Percentiles rank a stretch among this genome's conserved stretches.
Evolutionary conservation across 2,113 vertebrate species (phyloP).

Genomic region (Daubentonia madagascariensis): DNA sequence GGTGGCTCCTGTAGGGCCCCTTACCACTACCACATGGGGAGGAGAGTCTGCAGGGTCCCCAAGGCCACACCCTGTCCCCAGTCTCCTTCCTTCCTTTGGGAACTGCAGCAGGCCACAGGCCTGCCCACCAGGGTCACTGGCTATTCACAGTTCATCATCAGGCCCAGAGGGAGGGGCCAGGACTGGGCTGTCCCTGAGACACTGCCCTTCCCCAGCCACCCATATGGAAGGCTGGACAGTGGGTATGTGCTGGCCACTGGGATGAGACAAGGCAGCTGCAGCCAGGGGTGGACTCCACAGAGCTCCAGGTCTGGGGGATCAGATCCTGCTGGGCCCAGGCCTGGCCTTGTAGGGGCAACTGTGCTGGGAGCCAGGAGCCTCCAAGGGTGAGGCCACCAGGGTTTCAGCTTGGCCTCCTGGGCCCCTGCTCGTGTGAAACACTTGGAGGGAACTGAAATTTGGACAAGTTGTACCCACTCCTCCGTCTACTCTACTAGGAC

Average conservation of each 20-base stretch:
- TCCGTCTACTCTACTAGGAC: background rate
- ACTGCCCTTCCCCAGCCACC: background rate
- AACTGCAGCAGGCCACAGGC: background rate
- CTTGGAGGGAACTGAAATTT: background rate
- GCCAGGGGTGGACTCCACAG: fast-evolving
- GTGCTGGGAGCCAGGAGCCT: background rate
- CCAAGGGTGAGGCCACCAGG: background rate
- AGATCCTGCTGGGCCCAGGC: background rate
- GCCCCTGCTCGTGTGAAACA: background rate
- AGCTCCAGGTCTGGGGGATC: too few relatives aligned
- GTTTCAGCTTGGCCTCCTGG: background rate
- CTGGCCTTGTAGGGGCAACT: fast-evolving
- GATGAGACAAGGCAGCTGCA: background rate
- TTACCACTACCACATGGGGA: background rate
- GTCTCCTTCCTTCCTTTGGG: background rate
- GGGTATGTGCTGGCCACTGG: background rate
- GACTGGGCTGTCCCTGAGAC: fast-evolving
- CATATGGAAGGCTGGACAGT: fast-evolving
- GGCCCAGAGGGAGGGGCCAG: background rate
- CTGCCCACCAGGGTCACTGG: background rate
- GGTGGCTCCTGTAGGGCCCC: background rate
- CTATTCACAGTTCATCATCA: background rate
- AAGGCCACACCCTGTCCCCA: background rate
- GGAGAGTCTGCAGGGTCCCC: background rate
- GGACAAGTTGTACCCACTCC: background rate